Evolutionary conservation across 2,113 vertebrate genomes (phyloP), one percentile per base, ranked within the genome.

Genomic region (Donacobius atricapilla): DNA sequence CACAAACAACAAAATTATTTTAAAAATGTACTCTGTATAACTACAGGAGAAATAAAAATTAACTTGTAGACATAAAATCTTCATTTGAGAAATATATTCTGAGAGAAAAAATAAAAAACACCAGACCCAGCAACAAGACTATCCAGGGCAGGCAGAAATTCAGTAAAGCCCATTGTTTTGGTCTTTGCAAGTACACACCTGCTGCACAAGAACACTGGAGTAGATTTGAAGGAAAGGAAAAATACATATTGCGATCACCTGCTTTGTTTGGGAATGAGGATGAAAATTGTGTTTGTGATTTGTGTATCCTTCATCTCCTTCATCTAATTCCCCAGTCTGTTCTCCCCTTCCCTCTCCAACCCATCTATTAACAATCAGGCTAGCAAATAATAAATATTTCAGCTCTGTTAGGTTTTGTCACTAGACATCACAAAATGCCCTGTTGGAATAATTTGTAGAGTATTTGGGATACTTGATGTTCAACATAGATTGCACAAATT

Each of bases 271-370:
- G 85, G 71, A 86, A 69, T 76, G 64, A 70, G 66, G 76, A 63
- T 48, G 57, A 72, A 96, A 96, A 92, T 48, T 3, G 15, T 82
- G 28, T 91, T 64, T 39, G 44, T 39, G 83, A 50, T 94, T 89
- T 79, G 69, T 60, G 63, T 90, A 71, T 57, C 63, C 45, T 94
- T 90, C 80, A 89, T 86, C 83, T 89, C 80, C 92, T 90, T 82
- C 27, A 91, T 45, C 25, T 44, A 73, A 94, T 57, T 90, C 40
- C 13, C 10, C 64, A 86, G 30, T 14, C 78, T 0, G 0, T 37
- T 82, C 11, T 58, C 21, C 23, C 5, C 19, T 91, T 69, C 11
- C 17, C 5, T 65, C 13, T 72, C 58, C 39, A 82, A 33, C 15
- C 22, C 25, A 44, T 39, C 11, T 84, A 51, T 84, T 83, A 47